phyloP scores from a whole-genome alignment of 2,113 vertebrate species.

The Notiomystis cincta region DNA sequence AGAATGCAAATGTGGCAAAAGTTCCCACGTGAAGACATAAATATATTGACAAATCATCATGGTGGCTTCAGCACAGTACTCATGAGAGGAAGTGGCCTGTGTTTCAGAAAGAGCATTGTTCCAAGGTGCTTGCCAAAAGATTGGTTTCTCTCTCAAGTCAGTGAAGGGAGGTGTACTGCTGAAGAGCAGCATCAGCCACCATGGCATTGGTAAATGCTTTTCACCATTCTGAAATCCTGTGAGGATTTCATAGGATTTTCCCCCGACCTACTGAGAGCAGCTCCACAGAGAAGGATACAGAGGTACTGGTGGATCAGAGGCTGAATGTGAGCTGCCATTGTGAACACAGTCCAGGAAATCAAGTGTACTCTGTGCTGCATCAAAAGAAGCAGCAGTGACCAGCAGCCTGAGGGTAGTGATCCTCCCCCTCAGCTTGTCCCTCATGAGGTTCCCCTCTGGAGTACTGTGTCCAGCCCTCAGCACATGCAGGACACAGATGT shows the following conservation, averaged over 20 bases:
- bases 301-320: not conserved
- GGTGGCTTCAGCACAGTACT: not conserved
- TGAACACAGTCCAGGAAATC: not conserved
- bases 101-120: not conserved
- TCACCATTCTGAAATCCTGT: not conserved
- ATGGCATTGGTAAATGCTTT: not conserved
- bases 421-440: not conserved
- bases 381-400: rapidly evolving
- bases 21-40: conserved; percentile 9
- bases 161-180: not conserved
- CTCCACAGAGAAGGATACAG: not conserved
- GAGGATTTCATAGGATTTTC: too few relatives aligned
- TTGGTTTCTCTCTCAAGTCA: not conserved
- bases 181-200: not conserved
- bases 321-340: rapidly evolving
- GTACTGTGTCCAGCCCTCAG: not conserved
- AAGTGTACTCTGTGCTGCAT: not conserved
- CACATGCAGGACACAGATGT: not conserved
- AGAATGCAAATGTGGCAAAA: conserved; percentile 53
- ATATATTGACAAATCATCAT: not conserved
- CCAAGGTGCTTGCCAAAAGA: not conserved
- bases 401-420: not conserved
- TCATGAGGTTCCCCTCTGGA: rapidly evolving
- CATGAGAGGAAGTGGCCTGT: not conserved
- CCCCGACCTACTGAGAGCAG: not conserved